A percentile compares a stretch with the other conserved stretches of the same genome.
phyloP scores from a whole-genome alignment of 2,797 vertebrate species.

The Argentina silus region DNA sequence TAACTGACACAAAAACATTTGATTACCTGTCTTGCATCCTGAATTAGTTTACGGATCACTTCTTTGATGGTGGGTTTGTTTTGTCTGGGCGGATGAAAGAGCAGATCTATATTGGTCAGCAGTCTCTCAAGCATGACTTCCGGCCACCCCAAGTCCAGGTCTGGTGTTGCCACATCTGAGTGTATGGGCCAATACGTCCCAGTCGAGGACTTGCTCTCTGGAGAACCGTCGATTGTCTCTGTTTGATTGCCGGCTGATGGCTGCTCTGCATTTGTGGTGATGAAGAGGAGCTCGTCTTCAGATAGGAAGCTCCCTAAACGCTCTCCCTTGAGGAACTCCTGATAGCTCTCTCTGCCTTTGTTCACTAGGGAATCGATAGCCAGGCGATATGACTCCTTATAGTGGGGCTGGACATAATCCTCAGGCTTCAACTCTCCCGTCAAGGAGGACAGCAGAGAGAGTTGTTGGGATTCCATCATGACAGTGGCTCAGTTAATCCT shows the following conservation, averaged over 20 bases:
- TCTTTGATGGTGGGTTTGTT: conserved; percentile 95
- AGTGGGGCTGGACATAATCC: conserved; percentile 90
- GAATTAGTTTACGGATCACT: conserved; percentile 89
- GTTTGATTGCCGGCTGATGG: conserved; percentile 59
- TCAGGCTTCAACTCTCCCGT: conserved; percentile 84
- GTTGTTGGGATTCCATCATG: conserved; percentile 82
- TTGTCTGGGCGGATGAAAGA: conserved; percentile 91
- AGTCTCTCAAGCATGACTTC: conserved; percentile 79
- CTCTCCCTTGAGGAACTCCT: conserved; percentile 88
- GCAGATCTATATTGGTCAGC: conserved; percentile 88
- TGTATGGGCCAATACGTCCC: conserved; percentile 96
- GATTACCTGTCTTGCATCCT: conserved; percentile 93
- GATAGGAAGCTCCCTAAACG: conserved; percentile 87
- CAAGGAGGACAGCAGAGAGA: conserved; percentile 88
- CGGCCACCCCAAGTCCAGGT: conserved; percentile 96
- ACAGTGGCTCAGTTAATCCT: conserved; percentile 46
- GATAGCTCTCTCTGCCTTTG: conserved; percentile 82
- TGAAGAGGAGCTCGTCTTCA: conserved; percentile 89
- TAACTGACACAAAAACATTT: background rate
- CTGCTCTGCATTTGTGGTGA: conserved; percentile 80
- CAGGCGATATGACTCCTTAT: conserved; percentile 92
- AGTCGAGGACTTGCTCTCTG: conserved; percentile 84
- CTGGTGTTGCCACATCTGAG: conserved; percentile 90
- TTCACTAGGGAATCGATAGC: conserved; percentile 88
- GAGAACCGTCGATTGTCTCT: conserved; percentile 65